Evolutionary conservation across 2,113 vertebrate species (phyloP).

Genomic region (Trachemys scripta): DNA sequence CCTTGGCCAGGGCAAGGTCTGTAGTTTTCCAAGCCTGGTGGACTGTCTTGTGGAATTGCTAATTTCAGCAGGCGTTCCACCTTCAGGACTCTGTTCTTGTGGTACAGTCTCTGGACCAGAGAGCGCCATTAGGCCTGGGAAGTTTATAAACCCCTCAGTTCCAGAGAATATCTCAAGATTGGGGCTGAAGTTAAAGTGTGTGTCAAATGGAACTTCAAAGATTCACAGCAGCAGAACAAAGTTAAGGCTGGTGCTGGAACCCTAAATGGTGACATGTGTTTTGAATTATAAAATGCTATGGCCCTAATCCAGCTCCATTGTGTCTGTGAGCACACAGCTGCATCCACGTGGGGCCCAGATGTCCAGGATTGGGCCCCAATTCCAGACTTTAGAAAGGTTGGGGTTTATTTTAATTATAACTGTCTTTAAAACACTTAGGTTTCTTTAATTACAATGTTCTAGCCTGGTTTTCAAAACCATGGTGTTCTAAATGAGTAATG

Average conservation of each 20-base stretch:
- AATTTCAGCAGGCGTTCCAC: no score
- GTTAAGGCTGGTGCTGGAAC: neutral
- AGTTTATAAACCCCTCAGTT: no score
- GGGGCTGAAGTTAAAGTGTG: no score
- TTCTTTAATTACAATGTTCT: constrained; percentile 32
- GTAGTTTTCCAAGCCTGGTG: neutral
- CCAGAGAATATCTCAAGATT: no score
- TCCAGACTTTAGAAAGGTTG: neutral
- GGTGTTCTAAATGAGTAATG: constrained; percentile 40
- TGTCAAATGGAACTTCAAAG: neutral
- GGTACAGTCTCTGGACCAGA: no score
- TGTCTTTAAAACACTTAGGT: neutral
- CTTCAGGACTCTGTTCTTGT: no score
- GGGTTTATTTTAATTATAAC: neutral
- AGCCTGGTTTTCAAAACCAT: neutral
- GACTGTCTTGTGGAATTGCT: neutral
- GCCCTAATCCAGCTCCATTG: neutral
- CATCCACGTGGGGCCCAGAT: neutral
- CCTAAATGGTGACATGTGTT: neutral
- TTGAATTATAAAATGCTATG: neutral
- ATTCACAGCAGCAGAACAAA: neutral
- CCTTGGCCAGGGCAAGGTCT: neutral
- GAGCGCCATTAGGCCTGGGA: no score
- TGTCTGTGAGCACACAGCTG: neutral
- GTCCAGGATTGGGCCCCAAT: neutral